Conservation (phyloP, 2,888 invertebrate species). For the Selenia dentaria region DNA sequence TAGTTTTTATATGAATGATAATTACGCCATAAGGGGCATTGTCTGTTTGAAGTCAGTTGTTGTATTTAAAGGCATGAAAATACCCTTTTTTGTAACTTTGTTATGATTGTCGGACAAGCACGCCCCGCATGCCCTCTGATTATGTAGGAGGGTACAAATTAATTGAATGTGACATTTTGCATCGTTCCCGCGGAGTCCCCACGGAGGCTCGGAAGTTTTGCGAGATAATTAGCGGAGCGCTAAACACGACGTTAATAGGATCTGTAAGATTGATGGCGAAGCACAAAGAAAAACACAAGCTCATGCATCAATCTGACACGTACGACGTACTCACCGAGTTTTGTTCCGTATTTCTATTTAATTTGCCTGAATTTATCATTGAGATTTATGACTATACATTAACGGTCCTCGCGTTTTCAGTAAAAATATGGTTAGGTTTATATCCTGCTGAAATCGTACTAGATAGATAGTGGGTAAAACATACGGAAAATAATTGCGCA, state of each 20-base stretch:
- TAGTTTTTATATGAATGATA: too few relatives aligned
- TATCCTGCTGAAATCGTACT: too few relatives aligned
- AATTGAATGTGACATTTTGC: slow-evolving; percentile 33
- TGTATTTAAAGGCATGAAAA: too few relatives aligned
- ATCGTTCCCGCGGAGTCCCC: slow-evolving; percentile 42
- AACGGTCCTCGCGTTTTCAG: slow-evolving; percentile 1
- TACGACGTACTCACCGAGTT: slow-evolving; percentile 39
- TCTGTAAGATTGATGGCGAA: slow-evolving; percentile 67
- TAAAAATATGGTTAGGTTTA: not conserved
- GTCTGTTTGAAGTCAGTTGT: too few relatives aligned
- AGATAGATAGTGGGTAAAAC: too few relatives aligned
- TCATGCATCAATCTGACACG: slow-evolving; percentile 72
- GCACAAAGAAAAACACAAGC: slow-evolving; percentile 69
- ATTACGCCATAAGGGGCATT: too few relatives aligned
- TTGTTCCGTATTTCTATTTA: slow-evolving; percentile 29
- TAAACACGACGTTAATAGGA: slow-evolving; percentile 75
- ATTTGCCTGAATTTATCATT: slow-evolving; percentile 26
- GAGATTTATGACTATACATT: slow-evolving; percentile 9
- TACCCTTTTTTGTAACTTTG: too few relatives aligned
- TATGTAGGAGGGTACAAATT: slow-evolving; percentile 20
- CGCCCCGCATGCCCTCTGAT: slow-evolving; percentile 14
- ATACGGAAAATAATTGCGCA: too few relatives aligned
- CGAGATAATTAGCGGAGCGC: slow-evolving; percentile 67
- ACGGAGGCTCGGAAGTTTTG: slow-evolving; percentile 52
- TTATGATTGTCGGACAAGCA: too few relatives aligned